phyloP scores from a whole-genome alignment of 2,888 invertebrate species.

The Bursaphelenchus okinawaensis region DNA sequence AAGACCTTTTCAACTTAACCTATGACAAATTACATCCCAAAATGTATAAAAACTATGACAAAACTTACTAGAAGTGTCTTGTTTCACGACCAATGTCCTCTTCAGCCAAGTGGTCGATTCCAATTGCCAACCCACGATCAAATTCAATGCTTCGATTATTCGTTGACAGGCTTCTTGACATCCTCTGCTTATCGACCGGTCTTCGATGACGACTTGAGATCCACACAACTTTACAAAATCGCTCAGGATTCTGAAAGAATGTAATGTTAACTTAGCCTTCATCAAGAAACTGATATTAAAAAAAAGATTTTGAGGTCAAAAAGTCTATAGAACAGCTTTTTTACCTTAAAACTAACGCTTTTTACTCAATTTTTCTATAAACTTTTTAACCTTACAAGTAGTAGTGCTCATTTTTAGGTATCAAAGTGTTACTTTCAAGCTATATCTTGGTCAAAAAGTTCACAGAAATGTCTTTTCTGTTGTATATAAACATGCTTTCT shows the following conservation, averaged over 20 bases:
- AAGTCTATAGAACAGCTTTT: neutral
- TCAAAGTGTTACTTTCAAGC: too few relatives aligned
- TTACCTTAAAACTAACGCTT: too few relatives aligned
- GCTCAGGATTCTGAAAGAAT: constrained; percentile 68
- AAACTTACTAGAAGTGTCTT: constrained; percentile 40
- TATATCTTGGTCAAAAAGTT: too few relatives aligned
- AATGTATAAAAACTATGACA: too few relatives aligned
- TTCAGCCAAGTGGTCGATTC: constrained; percentile 81
- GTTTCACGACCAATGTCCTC: constrained; percentile 53
- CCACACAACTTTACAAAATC: constrained; percentile 73
- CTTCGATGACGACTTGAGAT: constrained; percentile 60
- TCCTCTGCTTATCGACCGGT: constrained; percentile 65
- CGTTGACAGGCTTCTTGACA: constrained; percentile 62
- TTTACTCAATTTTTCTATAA: too few relatives aligned
- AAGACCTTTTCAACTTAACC: too few relatives aligned
- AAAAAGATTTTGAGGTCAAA: neutral
- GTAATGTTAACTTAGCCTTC: too few relatives aligned
- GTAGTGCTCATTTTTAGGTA: too few relatives aligned
- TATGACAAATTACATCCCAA: too few relatives aligned
- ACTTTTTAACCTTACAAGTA: too few relatives aligned
- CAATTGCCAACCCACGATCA: constrained; percentile 80
- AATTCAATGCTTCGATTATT: constrained; percentile 74
- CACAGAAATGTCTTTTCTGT: too few relatives aligned
- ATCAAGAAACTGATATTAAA: neutral
- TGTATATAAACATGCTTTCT: too few relatives aligned